Base-by-base conservation (phyloP, 2,797 vertebrate genomes). In the Botia kubotai region DNA sequence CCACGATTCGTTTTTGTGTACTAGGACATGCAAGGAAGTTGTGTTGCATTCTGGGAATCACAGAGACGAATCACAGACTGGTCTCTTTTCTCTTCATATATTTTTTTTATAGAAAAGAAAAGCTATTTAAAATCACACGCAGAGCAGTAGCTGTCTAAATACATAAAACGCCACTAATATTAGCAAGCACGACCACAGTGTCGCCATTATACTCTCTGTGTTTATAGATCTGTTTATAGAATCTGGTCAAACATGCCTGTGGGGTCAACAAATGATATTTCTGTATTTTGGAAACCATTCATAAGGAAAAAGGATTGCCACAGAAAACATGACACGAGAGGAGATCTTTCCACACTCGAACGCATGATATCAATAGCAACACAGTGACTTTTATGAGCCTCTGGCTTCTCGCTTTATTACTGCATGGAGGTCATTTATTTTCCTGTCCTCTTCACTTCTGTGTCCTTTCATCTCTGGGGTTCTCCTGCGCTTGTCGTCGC, bases 231-330 rank as follows among this genome's bases (percentile, higher is more conserved):
- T 74, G 53, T 52, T 77, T 77, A 69, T 55, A 69, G 43, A 8
- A 46, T 8, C 43, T 46, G 43, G 2, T 46, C 43, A 46, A 11
- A 46, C 43, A 46, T 10, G 43, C 2, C 43, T 46, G 43, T 46
- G 43, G 43, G 43, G 10, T 10, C 43, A 46, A 46, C 43, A 46
- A 46, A 46, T 46, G 43, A 10, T 60, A 58, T 67, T 69, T 75
- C n/a, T 14, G 63, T 74, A 68, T 68, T 78, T 73, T 26, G 70
- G 70, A 78, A 73, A 82, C n/a, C 65, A 23, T 82, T 57, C 53
- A 39, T 39, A 8, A 60, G 71, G 72, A 71, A 7, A 26, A 39
- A 39, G 43, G 39, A 77, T 43, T 29, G 43, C 62, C 2, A 46
- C 43, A 70, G 21, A 77, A 19, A 69, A 48, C 19, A 14, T 1